Evolutionary conservation across 2,113 vertebrate genomes (phyloP).

Genomic region (cattle (Bos taurus)): DNA sequence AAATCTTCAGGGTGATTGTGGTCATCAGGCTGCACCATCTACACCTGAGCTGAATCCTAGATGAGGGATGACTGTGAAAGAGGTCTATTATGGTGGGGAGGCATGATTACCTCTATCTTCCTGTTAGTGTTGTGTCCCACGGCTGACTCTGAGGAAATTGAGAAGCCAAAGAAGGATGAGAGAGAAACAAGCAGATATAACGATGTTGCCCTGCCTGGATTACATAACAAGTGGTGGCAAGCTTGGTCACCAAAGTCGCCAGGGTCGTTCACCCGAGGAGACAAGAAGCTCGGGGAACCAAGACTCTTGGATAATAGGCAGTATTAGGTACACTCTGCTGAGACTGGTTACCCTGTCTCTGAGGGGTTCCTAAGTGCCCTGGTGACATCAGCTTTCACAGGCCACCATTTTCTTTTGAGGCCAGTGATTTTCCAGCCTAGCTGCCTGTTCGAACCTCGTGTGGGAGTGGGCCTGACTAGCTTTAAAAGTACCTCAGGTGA

Average conservation of each 20-base stretch:
- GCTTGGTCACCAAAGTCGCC: background rate
- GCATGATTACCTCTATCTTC: background rate
- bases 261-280: background rate
- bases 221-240: background rate
- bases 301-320: background rate
- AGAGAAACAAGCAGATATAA: background rate
- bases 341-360: background rate
- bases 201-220: background rate
- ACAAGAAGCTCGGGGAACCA: background rate
- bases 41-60: background rate
- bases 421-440: background rate
- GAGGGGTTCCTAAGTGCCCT: background rate
- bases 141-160: background rate
- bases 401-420: background rate
- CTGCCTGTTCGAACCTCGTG: background rate
- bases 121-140: background rate
- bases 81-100: background rate
- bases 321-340: background rate
- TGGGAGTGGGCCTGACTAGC: background rate
- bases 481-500: background rate
- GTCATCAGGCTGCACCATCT: too few relatives aligned
- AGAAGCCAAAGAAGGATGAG: background rate
- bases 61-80: background rate
- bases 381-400: background rate
- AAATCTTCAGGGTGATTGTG: background rate